Base-by-base conservation (phyloP, 2,888 invertebrate genomes). In the Rotaria socialis region DNA sequence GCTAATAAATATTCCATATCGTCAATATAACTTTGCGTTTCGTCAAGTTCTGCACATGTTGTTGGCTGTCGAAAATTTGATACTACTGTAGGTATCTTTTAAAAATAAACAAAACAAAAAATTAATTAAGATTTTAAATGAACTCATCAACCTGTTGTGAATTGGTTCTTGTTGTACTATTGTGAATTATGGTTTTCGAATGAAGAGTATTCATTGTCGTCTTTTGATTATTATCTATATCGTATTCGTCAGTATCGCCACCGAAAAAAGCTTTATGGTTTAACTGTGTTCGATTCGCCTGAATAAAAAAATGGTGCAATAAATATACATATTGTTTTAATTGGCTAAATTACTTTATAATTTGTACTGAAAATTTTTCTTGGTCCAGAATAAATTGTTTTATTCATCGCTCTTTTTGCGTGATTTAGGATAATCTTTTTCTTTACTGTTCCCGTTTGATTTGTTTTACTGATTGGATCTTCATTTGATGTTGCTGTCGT, bases 21-120 rank as follows among this genome's bases (percentile, higher is more conserved):
- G 22, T 80, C 75, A 47, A 80, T 80, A 80, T 80, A 80, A 80
- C 75, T 80, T 24, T 80, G 75, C 47, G 75, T 80, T 80, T 80
- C 75, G 47, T 47, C 75, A 24, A 80, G 75, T 80, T 80, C 75
- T 8, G 41, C 75, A 80, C 43, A 80, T 47, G 75, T 80, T 43
- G 75, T 80, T 11, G 75, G 75, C 47, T 80, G 75, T 80, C 75
- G 75, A 80, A 80, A 24, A 43, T 7, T 47, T 80, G 75, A 47
- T 22, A 80, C 75, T 5, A 47, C 11, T 41, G 75, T 80, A 16
- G 24, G 24, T 35, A 80, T 80, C 43, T 80, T 8, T 80, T 7
- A 80, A 47, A 80, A 24, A 24, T 47, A 80, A 47, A 11, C 8
- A 8, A 50, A 50, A 11, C 14, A 14, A 11, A 41, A 47, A 11